phyloP scores from a whole-genome alignment of 2,797 vertebrate species.

The Pygocentrus nattereri region DNA sequence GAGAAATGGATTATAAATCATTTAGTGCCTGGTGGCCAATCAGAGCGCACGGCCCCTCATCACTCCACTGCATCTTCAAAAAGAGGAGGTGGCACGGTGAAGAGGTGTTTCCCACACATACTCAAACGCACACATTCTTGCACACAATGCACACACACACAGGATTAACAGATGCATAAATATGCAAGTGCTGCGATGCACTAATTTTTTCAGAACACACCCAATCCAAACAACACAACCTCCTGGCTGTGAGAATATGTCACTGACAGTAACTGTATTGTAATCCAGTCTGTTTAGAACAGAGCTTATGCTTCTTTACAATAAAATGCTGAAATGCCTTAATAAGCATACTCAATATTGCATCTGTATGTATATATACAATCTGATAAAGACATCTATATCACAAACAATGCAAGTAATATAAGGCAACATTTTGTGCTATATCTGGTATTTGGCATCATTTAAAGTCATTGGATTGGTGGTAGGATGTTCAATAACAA shows the following conservation, averaged over 20 bases:
- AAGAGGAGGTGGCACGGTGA: constrained; percentile 33
- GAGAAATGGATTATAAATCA: constrained; percentile 66
- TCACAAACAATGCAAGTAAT: no score
- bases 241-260: background rate
- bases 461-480: background rate
- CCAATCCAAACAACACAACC: background rate
- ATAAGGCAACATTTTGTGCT: background rate
- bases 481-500: background rate
- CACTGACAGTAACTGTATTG: background rate
- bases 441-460: background rate
- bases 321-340: background rate
- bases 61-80: constrained; percentile 62
- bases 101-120: constrained; percentile 55
- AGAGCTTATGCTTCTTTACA: background rate
- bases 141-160: constrained; percentile 8
- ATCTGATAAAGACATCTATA: background rate
- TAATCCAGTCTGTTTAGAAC: background rate
- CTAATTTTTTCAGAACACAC: background rate
- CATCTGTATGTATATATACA: background rate
- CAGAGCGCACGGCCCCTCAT: constrained; percentile 49
- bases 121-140: constrained; percentile 9
- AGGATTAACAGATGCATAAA: background rate
- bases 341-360: background rate
- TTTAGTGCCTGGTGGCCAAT: constrained; percentile 63
- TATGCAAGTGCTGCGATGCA: background rate